A percentile compares a stretch with the other conserved stretches of the same genome.
These are phyloP conservation scores for Misgurnus mizolepis DNA, from an alignment of 2,113 vertebrate genomes.

Conservation along the genomic window DNA sequence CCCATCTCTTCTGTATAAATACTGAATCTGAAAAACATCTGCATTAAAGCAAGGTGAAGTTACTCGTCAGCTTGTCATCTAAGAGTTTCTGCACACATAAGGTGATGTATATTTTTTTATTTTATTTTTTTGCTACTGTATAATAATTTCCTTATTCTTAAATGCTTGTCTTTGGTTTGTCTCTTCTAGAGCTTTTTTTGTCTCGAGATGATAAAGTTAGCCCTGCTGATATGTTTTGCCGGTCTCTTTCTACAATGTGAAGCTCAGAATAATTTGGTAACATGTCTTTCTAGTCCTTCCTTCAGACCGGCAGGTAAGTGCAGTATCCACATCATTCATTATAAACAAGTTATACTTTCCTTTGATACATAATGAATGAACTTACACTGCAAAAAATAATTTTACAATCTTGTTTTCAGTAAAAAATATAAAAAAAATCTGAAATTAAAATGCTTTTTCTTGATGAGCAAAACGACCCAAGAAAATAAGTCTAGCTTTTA, in stretches of 20 bases:
- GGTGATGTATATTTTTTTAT: conserved; percentile 24
- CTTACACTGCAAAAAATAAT: no score
- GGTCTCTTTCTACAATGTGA: conserved; percentile 17
- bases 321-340: neutral
- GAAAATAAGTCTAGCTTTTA: no score
- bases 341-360: no score
- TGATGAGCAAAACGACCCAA: no score
- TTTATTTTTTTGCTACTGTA: neutral
- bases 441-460: no score
- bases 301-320: conserved; percentile 20
- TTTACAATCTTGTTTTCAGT: no score
- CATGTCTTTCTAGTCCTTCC: neutral
- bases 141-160: neutral
- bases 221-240: conserved; percentile 3
- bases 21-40: conserved; percentile 6
- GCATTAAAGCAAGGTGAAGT: conserved; percentile 44
- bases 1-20: conserved; percentile 50
- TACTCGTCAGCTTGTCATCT: conserved; percentile 4
- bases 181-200: neutral
- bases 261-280: neutral
- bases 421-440: no score
- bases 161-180: neutral
- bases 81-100: neutral
- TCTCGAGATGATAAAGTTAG: conserved; percentile 5
- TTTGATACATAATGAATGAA: no score